A percentile compares a stretch with the other conserved stretches of the same genome.
Conservation (phyloP, 2,797 vertebrate species). For the Remorina albescens region DNA sequence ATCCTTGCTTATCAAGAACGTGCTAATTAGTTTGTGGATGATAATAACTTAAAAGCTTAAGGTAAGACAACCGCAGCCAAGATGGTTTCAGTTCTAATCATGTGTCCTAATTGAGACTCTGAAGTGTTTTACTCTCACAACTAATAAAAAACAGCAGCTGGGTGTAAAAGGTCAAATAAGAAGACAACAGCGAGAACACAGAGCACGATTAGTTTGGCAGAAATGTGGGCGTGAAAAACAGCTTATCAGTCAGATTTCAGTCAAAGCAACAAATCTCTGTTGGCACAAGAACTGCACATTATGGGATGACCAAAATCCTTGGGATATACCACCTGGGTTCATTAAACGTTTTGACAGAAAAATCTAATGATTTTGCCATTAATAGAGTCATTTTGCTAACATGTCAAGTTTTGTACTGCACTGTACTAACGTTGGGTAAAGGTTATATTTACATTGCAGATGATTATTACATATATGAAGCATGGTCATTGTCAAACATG, state of each 20-base stretch:
- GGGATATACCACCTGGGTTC: no score
- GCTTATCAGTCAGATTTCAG: background rate
- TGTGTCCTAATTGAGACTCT: slow-evolving; percentile 67
- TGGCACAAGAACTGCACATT: no score
- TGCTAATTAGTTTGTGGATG: slow-evolving; percentile 78
- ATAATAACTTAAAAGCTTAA: slow-evolving; percentile 78
- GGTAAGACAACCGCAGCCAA: slow-evolving; percentile 67
- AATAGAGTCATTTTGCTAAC: no score
- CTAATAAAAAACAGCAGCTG: slow-evolving; percentile 47
- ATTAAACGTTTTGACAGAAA: no score
- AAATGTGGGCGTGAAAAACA: background rate
- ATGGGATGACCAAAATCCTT: no score
- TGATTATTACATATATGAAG: no score
- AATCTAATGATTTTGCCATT: no score
- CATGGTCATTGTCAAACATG: no score
- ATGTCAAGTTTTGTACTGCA: no score
- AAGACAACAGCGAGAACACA: slow-evolving; percentile 6
- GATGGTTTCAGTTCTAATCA: slow-evolving; percentile 73
- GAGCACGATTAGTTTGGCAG: slow-evolving; percentile 16
- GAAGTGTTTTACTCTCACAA: slow-evolving; percentile 49
- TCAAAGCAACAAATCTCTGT: no score
- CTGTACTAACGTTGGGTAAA: no score
- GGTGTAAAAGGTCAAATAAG: slow-evolving; percentile 33
- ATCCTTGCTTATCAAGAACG: slow-evolving; percentile 73
- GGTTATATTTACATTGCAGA: background rate